phyloP scores from a whole-genome alignment of 2,113 vertebrate genomes.

The Panthera uncia region DNA sequence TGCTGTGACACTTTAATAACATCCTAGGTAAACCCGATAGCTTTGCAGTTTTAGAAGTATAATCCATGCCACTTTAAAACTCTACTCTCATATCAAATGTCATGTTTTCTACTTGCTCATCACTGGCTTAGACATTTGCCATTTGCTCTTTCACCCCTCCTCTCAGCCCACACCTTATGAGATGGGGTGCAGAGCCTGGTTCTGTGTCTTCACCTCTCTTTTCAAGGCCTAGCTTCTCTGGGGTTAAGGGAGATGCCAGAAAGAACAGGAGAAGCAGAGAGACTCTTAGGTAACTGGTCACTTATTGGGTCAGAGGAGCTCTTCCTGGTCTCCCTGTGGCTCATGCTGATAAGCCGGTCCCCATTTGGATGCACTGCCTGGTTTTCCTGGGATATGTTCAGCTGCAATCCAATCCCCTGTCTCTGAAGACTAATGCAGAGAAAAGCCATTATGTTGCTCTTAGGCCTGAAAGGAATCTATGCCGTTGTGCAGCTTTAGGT shows the following conservation, averaged over 20 bases:
- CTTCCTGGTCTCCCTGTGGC: neutral
- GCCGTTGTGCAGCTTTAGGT: too few species aligned
- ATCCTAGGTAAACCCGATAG: neutral
- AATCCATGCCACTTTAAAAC: neutral
- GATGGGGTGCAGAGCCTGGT: neutral
- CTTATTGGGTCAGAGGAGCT: neutral
- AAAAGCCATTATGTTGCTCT: neutral
- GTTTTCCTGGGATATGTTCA: neutral
- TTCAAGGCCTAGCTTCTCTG: neutral
- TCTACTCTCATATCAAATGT: neutral
- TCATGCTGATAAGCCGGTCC: neutral
- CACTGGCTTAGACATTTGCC: neutral
- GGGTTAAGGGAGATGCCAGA: neutral
- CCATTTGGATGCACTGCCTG: fast-evolving
- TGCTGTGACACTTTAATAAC: neutral
- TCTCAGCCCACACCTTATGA: neutral
- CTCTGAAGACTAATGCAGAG: neutral
- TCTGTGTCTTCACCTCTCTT: neutral
- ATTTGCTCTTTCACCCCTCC: neutral
- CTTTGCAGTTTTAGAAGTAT: neutral
- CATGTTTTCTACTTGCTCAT: neutral
- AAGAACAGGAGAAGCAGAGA: neutral
- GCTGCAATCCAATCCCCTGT: neutral
- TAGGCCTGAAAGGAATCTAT: neutral
- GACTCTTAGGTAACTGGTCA: neutral